These are phyloP conservation scores for Myotis lucifugus DNA, from an alignment of 2,113 vertebrate genomes.

Conservation along the genomic window DNA sequence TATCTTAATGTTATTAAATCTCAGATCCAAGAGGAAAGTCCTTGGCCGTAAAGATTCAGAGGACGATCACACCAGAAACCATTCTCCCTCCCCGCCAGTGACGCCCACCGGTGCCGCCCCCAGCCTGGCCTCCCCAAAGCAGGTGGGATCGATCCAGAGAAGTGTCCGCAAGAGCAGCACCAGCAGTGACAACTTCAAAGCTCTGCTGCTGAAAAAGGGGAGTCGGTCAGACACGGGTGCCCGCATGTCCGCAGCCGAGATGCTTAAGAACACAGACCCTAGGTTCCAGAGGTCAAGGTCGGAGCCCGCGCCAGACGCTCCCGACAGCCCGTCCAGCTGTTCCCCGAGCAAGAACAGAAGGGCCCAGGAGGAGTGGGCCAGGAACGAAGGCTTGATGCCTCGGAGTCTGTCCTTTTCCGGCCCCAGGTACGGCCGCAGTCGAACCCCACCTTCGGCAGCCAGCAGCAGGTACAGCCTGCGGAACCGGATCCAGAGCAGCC, in stretches of 20 bases:
- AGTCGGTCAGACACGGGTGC: slow-evolving; percentile 93
- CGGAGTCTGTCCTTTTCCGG: slow-evolving; percentile 89
- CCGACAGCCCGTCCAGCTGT: slow-evolving; percentile 83
- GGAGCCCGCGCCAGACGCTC: slow-evolving; percentile 80
- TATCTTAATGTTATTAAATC: slow-evolving; percentile 52
- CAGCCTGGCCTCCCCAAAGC: slow-evolving; percentile 85
- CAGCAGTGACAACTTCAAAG: slow-evolving; percentile 98
- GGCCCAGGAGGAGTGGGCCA: slow-evolving; percentile 92
- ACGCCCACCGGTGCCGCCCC: slow-evolving; percentile 90
- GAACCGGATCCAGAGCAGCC: slow-evolving; percentile 96
- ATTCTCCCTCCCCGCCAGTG: slow-evolving; percentile 91
- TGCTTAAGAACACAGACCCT: slow-evolving; percentile 95
- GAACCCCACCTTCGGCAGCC: slow-evolving; percentile 94
- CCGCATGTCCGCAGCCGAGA: slow-evolving; percentile 96
- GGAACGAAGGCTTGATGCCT: slow-evolving; percentile 88
- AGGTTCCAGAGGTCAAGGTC: slow-evolving; percentile 89
- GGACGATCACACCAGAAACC: slow-evolving; percentile 89
- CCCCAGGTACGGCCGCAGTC: slow-evolving; percentile 90
- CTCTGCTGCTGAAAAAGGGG: slow-evolving; percentile 97
- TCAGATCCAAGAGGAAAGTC: slow-evolving; percentile 97
- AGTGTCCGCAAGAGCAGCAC: slow-evolving; percentile 94
- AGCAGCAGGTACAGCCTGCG: slow-evolving; percentile 97
- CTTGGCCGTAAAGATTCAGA: slow-evolving; percentile 97
- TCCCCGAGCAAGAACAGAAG: slow-evolving; percentile 87
- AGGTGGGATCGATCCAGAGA: slow-evolving; percentile 93